A percentile compares a stretch with the other conserved stretches of the same genome.
These are phyloP conservation scores for Paradisaea rubra DNA, from an alignment of 2,113 vertebrate genomes.

Conservation along the genomic window DNA sequence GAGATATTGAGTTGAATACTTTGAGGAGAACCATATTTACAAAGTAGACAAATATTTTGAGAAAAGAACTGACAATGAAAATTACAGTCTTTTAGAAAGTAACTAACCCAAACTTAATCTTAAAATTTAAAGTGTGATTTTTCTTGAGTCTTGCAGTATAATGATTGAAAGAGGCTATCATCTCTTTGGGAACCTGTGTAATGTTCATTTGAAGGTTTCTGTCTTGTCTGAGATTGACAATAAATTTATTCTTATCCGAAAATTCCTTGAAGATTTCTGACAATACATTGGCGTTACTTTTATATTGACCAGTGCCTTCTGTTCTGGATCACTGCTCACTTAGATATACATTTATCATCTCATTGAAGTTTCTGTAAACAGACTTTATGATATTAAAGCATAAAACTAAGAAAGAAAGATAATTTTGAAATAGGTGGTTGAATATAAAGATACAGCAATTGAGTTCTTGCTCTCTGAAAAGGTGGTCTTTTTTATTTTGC, in stretches of 20 bases:
- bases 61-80: not conserved
- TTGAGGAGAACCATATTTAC: not conserved
- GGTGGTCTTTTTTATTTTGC: not conserved
- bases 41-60: not conserved
- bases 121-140: not conserved
- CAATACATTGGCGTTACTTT: not conserved
- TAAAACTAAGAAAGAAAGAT: not conserved
- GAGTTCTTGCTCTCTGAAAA: not conserved
- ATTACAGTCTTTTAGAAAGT: not conserved
- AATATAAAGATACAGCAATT: not conserved
- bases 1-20: not conserved
- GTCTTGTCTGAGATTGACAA: not conserved
- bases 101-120: not conserved
- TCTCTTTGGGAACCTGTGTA: not conserved
- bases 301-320: not conserved
- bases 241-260: not conserved
- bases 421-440: not conserved
- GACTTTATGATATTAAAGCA: not conserved
- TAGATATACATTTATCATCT: not conserved
- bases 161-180: not conserved
- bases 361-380: not conserved
- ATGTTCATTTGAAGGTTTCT: not conserved
- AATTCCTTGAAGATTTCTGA: not conserved
- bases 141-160: not conserved
- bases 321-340: not conserved